Conservation (phyloP, 2,888 invertebrate species). For the Heliconius cydno region DNA sequence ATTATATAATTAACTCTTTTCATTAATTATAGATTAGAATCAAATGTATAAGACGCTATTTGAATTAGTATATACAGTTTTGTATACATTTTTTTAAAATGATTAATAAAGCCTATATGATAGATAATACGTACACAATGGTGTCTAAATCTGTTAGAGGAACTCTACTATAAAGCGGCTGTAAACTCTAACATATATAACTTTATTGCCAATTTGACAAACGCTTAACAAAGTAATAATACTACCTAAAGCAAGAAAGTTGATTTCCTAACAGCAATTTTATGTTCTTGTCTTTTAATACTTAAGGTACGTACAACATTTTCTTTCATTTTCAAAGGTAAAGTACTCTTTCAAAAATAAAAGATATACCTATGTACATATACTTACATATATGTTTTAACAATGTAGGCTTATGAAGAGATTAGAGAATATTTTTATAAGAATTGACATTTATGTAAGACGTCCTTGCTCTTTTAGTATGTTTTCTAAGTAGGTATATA, state of each 20-base stretch:
- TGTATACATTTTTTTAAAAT: background rate
- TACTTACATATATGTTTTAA: too few species aligned
- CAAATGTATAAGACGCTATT: background rate
- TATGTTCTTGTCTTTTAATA: background rate
- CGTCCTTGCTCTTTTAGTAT: background rate
- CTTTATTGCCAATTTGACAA: constrained; percentile 32
- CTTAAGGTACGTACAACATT: background rate
- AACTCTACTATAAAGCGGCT: constrained; percentile 4
- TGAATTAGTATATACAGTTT: background rate
- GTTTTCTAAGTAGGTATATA: background rate
- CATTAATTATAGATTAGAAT: background rate
- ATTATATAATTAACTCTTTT: background rate
- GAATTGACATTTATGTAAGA: background rate
- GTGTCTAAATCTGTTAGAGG: constrained; percentile 14
- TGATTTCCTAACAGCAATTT: constrained; percentile 7
- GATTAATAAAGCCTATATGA: too few species aligned
- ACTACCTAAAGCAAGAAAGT: constrained; percentile 24
- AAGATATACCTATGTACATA: background rate
- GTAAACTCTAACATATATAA: constrained; percentile 21
- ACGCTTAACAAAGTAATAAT: constrained; percentile 26
- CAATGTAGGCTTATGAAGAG: too few species aligned
- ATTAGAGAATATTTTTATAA: too few species aligned
- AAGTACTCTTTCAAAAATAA: background rate
- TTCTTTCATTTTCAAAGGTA: background rate
- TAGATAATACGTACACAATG: constrained; percentile 2